Conservation (phyloP, 2,797 vertebrate genomes). For the Miichthys miiuy region DNA sequence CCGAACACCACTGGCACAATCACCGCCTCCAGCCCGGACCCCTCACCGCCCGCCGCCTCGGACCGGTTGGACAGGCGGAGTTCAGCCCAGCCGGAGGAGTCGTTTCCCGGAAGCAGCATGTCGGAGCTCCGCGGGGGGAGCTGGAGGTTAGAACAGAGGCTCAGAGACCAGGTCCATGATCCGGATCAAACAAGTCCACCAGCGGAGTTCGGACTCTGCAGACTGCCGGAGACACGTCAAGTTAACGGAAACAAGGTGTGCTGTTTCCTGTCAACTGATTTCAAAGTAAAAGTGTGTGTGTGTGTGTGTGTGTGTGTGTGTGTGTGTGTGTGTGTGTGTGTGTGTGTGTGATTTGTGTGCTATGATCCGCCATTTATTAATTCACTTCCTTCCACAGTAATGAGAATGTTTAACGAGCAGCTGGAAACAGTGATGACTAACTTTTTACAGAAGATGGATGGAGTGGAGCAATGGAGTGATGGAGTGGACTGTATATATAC, state of each 20-base stretch:
- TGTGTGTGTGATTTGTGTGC: no score
- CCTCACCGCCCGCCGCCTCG: slow-evolving; percentile 37
- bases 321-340: no score
- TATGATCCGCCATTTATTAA: no score
- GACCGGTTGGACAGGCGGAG: slow-evolving; percentile 30
- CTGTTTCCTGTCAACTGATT: slow-evolving; percentile 28
- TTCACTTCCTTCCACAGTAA: no score
- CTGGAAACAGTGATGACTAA: no score
- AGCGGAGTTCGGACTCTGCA: slow-evolving; percentile 3
- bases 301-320: no score
- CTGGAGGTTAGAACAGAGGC: slow-evolving; percentile 14
- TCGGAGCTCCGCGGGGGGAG: slow-evolving; percentile 1
- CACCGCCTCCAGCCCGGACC: slow-evolving; percentile 76
- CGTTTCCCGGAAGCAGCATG: slow-evolving; percentile 64
- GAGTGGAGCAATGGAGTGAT: no score
- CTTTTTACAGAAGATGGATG: no score
- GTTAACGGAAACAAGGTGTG: not conserved
- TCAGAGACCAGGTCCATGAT: slow-evolving; percentile 38
- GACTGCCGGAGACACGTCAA: slow-evolving; percentile 5
- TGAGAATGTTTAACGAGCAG: no score
- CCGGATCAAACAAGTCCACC: slow-evolving; percentile 7
- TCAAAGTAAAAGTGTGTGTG: slow-evolving; percentile 49
- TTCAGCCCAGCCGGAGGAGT: slow-evolving; percentile 17
- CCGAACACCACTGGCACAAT: slow-evolving; percentile 88
- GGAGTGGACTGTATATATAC: no score